Conservation (phyloP, 2,113 vertebrate genomes). For the Rafetus swinhoei region DNA sequence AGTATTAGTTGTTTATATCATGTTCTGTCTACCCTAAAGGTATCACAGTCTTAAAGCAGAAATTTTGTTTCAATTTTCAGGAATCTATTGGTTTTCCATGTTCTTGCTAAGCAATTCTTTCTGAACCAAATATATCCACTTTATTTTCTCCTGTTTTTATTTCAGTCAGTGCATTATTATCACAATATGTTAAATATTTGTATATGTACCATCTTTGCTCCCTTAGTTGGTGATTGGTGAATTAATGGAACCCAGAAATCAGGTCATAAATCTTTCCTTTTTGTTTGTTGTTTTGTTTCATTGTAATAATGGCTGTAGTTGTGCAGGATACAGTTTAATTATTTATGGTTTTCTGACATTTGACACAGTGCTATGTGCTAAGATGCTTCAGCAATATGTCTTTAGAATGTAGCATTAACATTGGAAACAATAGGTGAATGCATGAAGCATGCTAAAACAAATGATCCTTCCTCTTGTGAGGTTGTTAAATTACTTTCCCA, state of each 20-base stretch:
- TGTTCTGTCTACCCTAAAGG: neutral
- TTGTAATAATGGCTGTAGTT: neutral
- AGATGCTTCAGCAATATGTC: neutral
- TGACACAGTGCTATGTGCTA: neutral
- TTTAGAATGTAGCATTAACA: neutral
- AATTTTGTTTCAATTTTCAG: neutral
- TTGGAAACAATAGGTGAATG: neutral
- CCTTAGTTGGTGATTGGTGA: neutral
- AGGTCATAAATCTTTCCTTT: neutral
- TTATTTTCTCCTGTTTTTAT: neutral
- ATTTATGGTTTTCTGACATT: neutral
- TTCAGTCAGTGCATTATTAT: neutral
- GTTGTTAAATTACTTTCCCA: slow-evolving; percentile 11
- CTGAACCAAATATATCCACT: neutral
- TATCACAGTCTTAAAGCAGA: neutral
- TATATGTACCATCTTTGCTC: neutral
- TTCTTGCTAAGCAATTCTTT: neutral
- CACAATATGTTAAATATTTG: neutral
- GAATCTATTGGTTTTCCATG: neutral
- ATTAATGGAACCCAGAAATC: neutral
- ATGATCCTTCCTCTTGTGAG: neutral
- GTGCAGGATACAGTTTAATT: neutral
- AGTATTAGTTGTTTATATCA: neutral
- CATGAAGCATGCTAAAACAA: neutral
- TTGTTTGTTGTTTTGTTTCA: neutral